phyloP scores from a whole-genome alignment of 2,113 vertebrate species.

The Sander lucioperca region DNA sequence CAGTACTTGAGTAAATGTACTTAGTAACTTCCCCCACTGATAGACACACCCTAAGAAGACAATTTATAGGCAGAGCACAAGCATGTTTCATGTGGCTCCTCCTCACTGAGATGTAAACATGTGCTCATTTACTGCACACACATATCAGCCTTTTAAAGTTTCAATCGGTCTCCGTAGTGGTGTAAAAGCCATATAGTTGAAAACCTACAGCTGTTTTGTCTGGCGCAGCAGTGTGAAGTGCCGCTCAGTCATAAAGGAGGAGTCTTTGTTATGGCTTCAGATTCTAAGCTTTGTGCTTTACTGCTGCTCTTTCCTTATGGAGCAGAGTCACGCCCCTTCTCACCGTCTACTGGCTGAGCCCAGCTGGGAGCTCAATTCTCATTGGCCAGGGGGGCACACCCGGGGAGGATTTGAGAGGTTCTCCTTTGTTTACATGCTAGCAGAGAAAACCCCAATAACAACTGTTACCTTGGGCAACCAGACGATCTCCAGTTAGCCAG shows the following conservation, averaged over 20 bases:
- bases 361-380: conserved; percentile 57
- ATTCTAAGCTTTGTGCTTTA: conserved; percentile 80
- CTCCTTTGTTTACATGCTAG: conserved; percentile 83
- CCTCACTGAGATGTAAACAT: conserved; percentile 28
- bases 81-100: conserved; percentile 24
- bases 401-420: conserved; percentile 65
- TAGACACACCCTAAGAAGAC: not conserved
- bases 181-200: conserved; percentile 24
- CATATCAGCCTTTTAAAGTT: conserved; percentile 10
- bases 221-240: conserved; percentile 44
- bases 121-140: conserved; percentile 1
- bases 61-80: conserved; percentile 8
- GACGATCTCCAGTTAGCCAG: conserved; percentile 60
- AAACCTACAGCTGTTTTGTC: conserved; percentile 26
- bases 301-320: conserved; percentile 60
- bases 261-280: conserved; percentile 76
- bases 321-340: conserved; percentile 62
- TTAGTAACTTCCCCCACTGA: too few species aligned
- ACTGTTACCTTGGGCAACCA: conserved; percentile 77
- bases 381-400: conserved; percentile 71
- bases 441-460: conserved; percentile 77
- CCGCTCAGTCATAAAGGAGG: conserved; percentile 38
- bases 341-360: conserved; percentile 64
- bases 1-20: too few species aligned
- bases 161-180: not conserved